Conservation (phyloP, 2,888 invertebrate genomes). For the Scotopteryx bipunctaria region DNA sequence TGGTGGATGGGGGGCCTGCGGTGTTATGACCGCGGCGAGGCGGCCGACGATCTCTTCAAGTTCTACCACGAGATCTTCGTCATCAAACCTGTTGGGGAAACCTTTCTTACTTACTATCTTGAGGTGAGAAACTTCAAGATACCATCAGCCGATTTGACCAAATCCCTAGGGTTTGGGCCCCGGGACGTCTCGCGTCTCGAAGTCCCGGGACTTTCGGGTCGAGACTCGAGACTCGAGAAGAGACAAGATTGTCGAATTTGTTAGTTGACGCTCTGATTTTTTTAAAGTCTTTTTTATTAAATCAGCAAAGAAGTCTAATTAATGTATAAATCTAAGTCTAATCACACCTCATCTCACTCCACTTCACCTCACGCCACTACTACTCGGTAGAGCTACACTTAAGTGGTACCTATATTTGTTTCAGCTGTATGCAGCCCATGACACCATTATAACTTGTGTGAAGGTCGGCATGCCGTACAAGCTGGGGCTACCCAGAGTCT, state of each 20-base stretch:
- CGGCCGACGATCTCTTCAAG: constrained; percentile 56
- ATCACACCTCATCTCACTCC: too few species aligned
- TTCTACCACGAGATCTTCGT: constrained; percentile 72
- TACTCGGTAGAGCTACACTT: not conserved
- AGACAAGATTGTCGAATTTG: too few species aligned
- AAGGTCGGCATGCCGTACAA: constrained; percentile 69
- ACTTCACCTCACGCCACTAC: too few species aligned
- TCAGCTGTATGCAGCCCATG: constrained; percentile 45
- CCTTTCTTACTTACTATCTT: constrained; percentile 53
- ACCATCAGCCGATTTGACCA: too few species aligned
- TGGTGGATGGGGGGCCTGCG: constrained; percentile 73
- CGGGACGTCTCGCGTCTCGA: too few species aligned
- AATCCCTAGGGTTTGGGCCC: too few species aligned
- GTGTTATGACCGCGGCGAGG: constrained; percentile 65
- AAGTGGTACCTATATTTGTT: not conserved
- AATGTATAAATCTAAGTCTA: too few species aligned
- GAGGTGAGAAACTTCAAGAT: constrained; percentile 49
- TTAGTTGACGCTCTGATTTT: too few species aligned
- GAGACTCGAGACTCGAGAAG: too few species aligned
- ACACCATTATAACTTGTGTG: constrained; percentile 56
- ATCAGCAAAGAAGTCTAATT: too few species aligned
- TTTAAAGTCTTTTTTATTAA: too few species aligned
- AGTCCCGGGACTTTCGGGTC: too few species aligned
- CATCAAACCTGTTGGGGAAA: constrained; percentile 45
- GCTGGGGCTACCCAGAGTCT: constrained; percentile 53